Conservation (phyloP, 92 coral and sea anemone species). For the Anthopleura xanthogrammica region DNA sequence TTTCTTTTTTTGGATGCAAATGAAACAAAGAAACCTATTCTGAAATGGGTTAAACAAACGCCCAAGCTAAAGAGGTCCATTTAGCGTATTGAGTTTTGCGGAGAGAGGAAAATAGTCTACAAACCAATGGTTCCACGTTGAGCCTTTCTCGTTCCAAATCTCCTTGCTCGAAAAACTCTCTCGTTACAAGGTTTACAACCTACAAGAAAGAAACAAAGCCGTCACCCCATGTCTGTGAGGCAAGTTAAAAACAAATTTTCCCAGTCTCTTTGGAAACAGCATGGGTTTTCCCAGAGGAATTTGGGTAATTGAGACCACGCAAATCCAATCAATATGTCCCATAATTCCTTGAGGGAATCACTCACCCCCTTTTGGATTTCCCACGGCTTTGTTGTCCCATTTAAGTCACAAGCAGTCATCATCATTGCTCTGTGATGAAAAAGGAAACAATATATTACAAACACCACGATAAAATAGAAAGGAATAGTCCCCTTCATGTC, state of each 20-base stretch:
- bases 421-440: constrained; percentile 75
- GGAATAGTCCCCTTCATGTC: too few relatives aligned
- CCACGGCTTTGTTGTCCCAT: constrained; percentile 98
- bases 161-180: constrained; percentile 98
- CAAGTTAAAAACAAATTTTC: not conserved
- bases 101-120: not conserved
- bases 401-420: constrained; percentile 99
- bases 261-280: too few relatives aligned
- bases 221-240: not conserved
- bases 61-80: too few relatives aligned
- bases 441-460: not conserved
- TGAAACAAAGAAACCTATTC: too few relatives aligned
- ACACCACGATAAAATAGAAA: too few relatives aligned
- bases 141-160: constrained; percentile 90
- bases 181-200: constrained; percentile 75
- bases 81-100: too few relatives aligned
- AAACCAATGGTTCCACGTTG: constrained; percentile 79
- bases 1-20: too few relatives aligned
- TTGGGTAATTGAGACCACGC: not conserved
- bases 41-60: too few relatives aligned
- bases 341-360: not conserved
- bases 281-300: too few relatives aligned
- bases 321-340: not conserved
- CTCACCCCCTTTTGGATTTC: constrained; percentile 85
- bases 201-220: not conserved